Evolutionary conservation across 1,140 invertebrate species (phyloP).

Genomic region (Zaprionus africanus): DNA sequence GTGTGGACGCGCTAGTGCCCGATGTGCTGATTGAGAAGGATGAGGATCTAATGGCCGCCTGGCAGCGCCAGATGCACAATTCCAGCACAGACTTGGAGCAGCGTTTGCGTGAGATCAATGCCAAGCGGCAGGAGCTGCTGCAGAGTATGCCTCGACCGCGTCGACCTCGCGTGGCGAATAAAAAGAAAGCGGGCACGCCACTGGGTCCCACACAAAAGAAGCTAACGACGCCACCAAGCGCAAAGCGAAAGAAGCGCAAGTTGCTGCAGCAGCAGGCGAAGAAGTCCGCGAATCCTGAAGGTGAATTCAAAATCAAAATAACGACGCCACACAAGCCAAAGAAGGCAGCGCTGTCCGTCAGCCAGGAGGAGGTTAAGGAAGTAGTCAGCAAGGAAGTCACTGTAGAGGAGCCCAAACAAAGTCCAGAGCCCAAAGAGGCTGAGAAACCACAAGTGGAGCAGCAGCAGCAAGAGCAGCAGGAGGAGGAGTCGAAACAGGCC

Average conservation of each 20-base stretch:
- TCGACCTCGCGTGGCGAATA: constrained; percentile 5
- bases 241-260: constrained; percentile 24
- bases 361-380: constrained; percentile 5
- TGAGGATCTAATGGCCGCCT: constrained; percentile 58
- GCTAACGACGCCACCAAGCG: not conserved
- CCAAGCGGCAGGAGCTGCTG: constrained; percentile 45
- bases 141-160: constrained; percentile 1
- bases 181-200: constrained; percentile 17
- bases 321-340: constrained; percentile 58
- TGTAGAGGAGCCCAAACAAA: not conserved
- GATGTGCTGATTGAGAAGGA: not conserved
- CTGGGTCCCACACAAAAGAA: constrained; percentile 27
- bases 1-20: too few species aligned
- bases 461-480: not conserved
- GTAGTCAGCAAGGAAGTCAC: not conserved
- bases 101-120: constrained; percentile 71
- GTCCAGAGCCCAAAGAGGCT: not conserved
- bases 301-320: constrained; percentile 68
- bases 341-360: not conserved
- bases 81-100: constrained; percentile 61
- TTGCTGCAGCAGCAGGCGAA: not conserved
- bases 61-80: constrained; percentile 63
- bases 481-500: not conserved
- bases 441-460: not conserved
- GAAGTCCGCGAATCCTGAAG: constrained; percentile 5